Evolutionary conservation across 2,113 vertebrate species (phyloP).

Genomic region (Nycticebus coucang): DNA sequence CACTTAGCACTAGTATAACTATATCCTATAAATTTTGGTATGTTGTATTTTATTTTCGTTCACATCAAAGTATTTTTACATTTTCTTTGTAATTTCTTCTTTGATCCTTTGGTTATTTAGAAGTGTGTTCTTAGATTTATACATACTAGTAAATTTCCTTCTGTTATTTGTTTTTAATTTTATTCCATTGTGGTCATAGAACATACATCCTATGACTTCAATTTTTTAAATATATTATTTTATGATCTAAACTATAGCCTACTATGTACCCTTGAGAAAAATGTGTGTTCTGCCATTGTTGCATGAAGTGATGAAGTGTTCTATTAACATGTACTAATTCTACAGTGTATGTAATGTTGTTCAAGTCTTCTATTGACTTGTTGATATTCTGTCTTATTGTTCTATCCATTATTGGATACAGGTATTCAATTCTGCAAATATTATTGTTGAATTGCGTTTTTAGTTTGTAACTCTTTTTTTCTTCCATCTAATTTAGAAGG

Average conservation of each 20-base stretch:
- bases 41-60: neutral
- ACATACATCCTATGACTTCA: neutral
- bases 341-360: neutral
- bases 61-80: neutral
- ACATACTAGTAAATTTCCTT: neutral
- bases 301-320: neutral
- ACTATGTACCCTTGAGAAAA: neutral
- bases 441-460: neutral
- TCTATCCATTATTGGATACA: neutral
- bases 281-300: neutral
- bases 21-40: neutral
- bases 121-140: slow-evolving; percentile 4
- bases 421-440: neutral
- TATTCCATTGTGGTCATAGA: neutral
- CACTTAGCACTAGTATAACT: neutral
- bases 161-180: slow-evolving; percentile 12
- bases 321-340: neutral
- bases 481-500: neutral
- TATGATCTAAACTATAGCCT: neutral
- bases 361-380: neutral
- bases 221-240: neutral
- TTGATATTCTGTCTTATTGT: neutral
- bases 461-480: neutral
- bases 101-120: neutral
- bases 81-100: no score